Percentiles rank a stretch among this genome's conserved stretches.
Conservation (phyloP, 30 jellyfish, hydroid and myxozoan species). For the Chrysaora quinquecirrha region DNA sequence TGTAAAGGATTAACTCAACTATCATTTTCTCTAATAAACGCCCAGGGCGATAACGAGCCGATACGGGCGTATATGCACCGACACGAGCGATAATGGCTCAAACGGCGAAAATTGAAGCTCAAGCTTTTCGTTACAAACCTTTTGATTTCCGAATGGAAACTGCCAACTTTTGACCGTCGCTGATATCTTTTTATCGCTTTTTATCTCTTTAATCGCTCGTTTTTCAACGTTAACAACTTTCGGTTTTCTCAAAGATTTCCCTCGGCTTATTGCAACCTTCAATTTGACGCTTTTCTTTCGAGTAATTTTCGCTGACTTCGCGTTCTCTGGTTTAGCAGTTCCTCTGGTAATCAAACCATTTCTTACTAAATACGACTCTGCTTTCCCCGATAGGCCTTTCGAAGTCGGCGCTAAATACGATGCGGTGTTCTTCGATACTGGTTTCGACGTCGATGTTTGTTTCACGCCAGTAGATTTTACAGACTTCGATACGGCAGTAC, state of each 20-base stretch:
- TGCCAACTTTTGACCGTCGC: neutral
- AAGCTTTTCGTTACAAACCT: neutral
- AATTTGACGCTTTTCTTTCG: slow-evolving; percentile 82
- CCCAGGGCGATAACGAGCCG: too few species aligned
- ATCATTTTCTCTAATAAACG: too few species aligned
- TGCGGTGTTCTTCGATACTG: neutral
- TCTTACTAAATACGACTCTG: slow-evolving; percentile 83
- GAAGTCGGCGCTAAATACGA: slow-evolving; percentile 26
- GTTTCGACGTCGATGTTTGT: neutral
- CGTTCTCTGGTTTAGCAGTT: slow-evolving; percentile 17
- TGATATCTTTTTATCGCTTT: neutral
- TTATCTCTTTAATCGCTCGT: slow-evolving; percentile 5
- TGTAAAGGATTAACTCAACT: too few species aligned
- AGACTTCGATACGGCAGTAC: neutral
- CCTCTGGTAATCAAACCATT: slow-evolving; percentile 81
- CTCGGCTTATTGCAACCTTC: slow-evolving; percentile 56
- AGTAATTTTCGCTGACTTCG: slow-evolving; percentile 2
- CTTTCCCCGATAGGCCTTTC: slow-evolving; percentile 37
- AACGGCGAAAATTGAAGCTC: too few species aligned
- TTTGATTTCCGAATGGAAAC: slow-evolving; percentile 9
- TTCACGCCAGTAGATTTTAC: neutral
- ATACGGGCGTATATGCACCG: too few species aligned
- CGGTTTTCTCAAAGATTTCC: slow-evolving; percentile 49
- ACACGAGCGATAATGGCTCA: too few species aligned
- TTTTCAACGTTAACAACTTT: slow-evolving; percentile 12